These are phyloP conservation scores for Phenganax subtilis DNA, from an alignment of 92 coral and sea anemone genomes.

Conservation along the genomic window DNA sequence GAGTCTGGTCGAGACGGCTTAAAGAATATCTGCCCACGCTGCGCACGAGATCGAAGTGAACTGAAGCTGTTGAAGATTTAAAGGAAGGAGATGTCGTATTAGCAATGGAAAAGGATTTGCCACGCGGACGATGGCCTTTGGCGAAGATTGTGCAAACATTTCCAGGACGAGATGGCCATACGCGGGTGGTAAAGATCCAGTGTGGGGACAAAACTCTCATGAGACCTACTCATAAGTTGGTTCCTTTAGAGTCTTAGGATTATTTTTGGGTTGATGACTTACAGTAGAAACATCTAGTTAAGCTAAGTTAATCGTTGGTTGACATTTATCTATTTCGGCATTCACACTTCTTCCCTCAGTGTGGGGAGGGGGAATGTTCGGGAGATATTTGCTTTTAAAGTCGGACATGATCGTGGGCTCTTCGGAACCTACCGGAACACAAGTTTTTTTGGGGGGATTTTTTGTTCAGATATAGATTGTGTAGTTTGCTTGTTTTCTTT, in stretches of 20 bases:
- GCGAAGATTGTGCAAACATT: slow-evolving; percentile 36
- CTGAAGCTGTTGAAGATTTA: slow-evolving; percentile 50
- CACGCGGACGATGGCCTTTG: slow-evolving; percentile 55
- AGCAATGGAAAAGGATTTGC: slow-evolving; percentile 47
- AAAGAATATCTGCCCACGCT: slow-evolving; percentile 53
- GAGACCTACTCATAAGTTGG: slow-evolving; percentile 13
- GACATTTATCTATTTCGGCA: background rate
- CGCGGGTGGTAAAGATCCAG: slow-evolving; percentile 42
- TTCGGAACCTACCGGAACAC: no score
- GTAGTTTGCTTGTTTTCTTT: no score
- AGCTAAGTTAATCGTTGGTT: background rate
- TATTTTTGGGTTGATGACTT: no score
- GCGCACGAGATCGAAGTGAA: slow-evolving; percentile 55
- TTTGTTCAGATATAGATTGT: no score
- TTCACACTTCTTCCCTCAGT: slow-evolving; percentile 15
- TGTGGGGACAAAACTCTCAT: slow-evolving; percentile 28
- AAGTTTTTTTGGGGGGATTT: no score
- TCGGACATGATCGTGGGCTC: no score
- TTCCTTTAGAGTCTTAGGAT: background rate
- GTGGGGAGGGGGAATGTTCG: slow-evolving; percentile 44
- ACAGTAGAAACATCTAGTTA: background rate
- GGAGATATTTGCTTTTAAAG: background rate
- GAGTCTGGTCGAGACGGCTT: slow-evolving; percentile 54
- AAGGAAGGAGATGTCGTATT: slow-evolving; percentile 51
- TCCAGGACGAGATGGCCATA: slow-evolving; percentile 52